Evolutionary conservation across 2,797 vertebrate genomes (phyloP), one percentile per base, ranked within the genome.

Genomic region (Falco columbarius): DNA sequence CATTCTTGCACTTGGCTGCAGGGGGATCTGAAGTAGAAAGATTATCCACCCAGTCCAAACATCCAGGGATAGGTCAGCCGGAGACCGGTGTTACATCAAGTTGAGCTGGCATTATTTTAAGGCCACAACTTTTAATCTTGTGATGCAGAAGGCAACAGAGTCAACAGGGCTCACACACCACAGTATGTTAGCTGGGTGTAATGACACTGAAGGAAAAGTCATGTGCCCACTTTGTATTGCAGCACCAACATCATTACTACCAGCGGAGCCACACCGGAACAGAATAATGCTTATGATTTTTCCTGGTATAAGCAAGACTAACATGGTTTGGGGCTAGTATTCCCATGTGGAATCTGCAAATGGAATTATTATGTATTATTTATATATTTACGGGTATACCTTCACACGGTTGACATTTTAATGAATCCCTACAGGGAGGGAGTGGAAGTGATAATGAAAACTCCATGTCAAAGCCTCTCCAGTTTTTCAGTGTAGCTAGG

Each of bases 361-460:
- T 94, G 90, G 93, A 94, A 56, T 97, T 97, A 95, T 97, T 95
- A 96, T 97, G 96, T 96, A 96, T 97, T 97, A 97, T 97, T 96
- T 97, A 95, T 96, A 95, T 97, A 97, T 97, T 71, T 96, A 95
- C 5, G 32, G 83, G 94, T 93, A 88, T 94, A 92, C 85, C 95
- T 97, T 97, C 97, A 96, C 93, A 96, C 1, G 1, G 93, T 49
- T 97, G 97, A 97, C 86, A 44, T 97, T 98, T 98, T 98, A 97
- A 98, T 98, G 97, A 98, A 97, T 97, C 95, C 97, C 97, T 97
- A 96, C 58, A 79, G 97, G 96, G 96, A 97, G 87, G 72, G 92
- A 96, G 72, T 84, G 67, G 83, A 68, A 85, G 95, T 96, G 95
- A 93, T 97, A 97, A 98, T 96, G 95, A 98, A 98, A 96, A 81